phyloP scores from a whole-genome alignment of 1,140 invertebrate genomes.

The Metaphire vulgaris region DNA sequence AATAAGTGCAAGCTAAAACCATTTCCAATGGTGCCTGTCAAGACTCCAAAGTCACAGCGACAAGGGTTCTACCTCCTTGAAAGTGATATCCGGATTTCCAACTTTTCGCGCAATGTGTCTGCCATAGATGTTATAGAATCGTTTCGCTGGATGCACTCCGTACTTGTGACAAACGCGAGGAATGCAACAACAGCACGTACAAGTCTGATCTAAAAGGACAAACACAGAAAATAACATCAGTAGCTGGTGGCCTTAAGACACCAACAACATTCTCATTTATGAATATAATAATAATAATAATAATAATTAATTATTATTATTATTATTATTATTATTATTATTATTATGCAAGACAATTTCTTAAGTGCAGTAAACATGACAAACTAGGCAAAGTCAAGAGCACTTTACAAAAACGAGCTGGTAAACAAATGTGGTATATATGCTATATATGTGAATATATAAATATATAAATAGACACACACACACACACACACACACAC shows the following conservation, averaged over 20 bases:
- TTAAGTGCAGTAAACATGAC: no score
- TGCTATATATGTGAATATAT: no score
- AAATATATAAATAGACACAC: no score
- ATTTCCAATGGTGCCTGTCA: no score
- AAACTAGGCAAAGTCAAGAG: no score
- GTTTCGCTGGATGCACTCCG: constrained; percentile 25
- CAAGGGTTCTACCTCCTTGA: constrained; percentile 17
- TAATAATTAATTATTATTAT: constrained; percentile 16
- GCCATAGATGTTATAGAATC: constrained; percentile 28
- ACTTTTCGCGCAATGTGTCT: constrained; percentile 24
- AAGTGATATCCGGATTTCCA: constrained; percentile 30
- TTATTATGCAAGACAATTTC: no score
- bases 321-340: constrained; percentile 16
- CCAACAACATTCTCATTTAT: not conserved
- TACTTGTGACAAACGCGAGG: constrained; percentile 23
- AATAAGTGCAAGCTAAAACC: no score
- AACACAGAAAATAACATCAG: not conserved
- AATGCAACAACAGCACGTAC: constrained; percentile 29
- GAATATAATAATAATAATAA: not conserved
- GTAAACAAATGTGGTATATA: no score
- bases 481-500: constrained; percentile 7
- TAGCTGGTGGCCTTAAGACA: not conserved
- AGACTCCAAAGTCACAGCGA: no score
- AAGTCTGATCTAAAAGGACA: constrained; percentile 23
- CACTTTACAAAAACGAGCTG: no score